Evolutionary conservation across 2,888 invertebrate species (phyloP).

Genomic region (Cantharis rufa): DNA sequence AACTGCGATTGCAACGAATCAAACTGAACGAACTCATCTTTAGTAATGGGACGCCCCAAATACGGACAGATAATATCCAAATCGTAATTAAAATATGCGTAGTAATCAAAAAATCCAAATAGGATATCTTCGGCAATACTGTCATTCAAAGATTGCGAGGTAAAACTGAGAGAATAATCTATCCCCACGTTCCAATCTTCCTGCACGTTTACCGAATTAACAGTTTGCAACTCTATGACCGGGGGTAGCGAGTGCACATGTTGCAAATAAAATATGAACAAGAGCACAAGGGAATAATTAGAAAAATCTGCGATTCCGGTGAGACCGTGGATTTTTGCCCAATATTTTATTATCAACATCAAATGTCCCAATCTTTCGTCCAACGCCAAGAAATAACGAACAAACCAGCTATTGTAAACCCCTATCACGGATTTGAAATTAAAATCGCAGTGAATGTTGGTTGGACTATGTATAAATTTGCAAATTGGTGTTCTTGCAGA

Average conservation of each 20-base stretch:
- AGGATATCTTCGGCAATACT: slow-evolving; percentile 59
- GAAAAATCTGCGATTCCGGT: slow-evolving; percentile 60
- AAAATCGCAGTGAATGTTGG: slow-evolving; percentile 70
- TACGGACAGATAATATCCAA: slow-evolving; percentile 65
- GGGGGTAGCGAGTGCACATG: slow-evolving; percentile 64
- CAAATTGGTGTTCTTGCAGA: slow-evolving; percentile 80
- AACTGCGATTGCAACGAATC: slow-evolving; percentile 56
- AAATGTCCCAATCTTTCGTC: slow-evolving; percentile 65
- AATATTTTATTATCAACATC: slow-evolving; percentile 71
- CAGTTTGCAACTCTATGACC: slow-evolving; percentile 58
- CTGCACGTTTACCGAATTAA: slow-evolving; percentile 47
- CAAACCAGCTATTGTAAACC: slow-evolving; percentile 69
- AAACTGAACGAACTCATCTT: slow-evolving; percentile 51
- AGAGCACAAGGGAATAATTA: slow-evolving; percentile 70
- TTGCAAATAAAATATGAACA: slow-evolving; percentile 75
- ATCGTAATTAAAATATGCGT: slow-evolving; percentile 64
- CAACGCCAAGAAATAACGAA: slow-evolving; percentile 62
- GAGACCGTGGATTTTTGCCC: slow-evolving; percentile 68
- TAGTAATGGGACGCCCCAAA: slow-evolving; percentile 59
- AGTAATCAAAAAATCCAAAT: slow-evolving; percentile 71
- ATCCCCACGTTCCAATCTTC: slow-evolving; percentile 68
- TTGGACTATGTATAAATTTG: slow-evolving; percentile 68
- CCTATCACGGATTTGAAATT: slow-evolving; percentile 74
- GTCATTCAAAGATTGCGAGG: slow-evolving; percentile 45
- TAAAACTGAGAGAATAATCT: slow-evolving; percentile 37